Conservation (phyloP, 1,140 invertebrate species). For the Pararge aegeria region DNA sequence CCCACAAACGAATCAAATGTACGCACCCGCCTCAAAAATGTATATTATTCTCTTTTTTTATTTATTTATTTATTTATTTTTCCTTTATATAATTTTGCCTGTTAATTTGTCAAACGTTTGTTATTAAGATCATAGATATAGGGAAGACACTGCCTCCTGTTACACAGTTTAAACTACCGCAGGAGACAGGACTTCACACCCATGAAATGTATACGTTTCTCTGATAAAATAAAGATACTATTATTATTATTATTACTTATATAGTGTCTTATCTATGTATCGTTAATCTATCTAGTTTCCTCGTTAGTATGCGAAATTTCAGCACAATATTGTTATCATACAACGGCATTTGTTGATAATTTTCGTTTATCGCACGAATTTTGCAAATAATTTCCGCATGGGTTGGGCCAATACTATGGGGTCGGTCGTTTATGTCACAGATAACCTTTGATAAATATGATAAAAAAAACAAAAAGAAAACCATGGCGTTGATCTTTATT, state of each 20-base stretch:
- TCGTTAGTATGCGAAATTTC: conserved; percentile 29
- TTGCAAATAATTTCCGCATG: conserved; percentile 35
- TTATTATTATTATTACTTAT: background rate
- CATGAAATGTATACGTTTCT: no score
- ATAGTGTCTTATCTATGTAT: conserved; percentile 14
- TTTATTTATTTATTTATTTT: no score
- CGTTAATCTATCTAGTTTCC: conserved; percentile 47
- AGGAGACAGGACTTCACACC: no score
- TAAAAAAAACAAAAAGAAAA: background rate
- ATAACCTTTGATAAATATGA: conserved; percentile 9
- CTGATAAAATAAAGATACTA: background rate
- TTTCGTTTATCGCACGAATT: conserved; percentile 42
- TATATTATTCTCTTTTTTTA: no score
- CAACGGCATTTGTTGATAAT: conserved; percentile 33
- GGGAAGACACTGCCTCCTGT: no score
- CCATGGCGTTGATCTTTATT: background rate
- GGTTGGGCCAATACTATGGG: conserved; percentile 29
- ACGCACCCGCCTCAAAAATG: no score
- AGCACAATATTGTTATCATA: conserved; percentile 17
- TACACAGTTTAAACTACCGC: no score
- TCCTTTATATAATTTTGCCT: no score
- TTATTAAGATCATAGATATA: no score
- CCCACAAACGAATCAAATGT: no score
- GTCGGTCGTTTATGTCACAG: conserved; percentile 15
- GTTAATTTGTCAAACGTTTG: no score